Conservation (phyloP, 2,797 vertebrate genomes). For the Vireo griseus region DNA sequence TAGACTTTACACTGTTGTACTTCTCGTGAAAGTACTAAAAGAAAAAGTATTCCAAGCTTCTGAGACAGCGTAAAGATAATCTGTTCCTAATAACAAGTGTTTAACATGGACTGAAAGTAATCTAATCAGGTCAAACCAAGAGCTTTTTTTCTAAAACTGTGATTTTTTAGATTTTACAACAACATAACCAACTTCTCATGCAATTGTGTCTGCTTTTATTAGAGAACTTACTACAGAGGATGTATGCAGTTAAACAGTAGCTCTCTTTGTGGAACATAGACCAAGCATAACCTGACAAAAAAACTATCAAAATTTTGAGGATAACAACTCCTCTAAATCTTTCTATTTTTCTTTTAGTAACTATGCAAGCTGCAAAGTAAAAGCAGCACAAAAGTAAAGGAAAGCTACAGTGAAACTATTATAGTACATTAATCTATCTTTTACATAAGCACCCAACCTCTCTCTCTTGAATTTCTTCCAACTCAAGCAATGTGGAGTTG, state of each 20-base stretch:
- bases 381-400: not conserved
- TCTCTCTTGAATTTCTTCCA: not conserved
- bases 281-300: not conserved
- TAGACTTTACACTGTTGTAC: not conserved
- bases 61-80: not conserved
- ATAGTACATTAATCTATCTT: not conserved
- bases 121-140: not conserved
- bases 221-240: not conserved
- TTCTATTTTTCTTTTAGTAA: not conserved
- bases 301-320: not conserved
- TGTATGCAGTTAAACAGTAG: not conserved
- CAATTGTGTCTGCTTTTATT: not conserved
- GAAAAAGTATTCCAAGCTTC: not conserved
- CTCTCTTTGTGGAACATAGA: not conserved
- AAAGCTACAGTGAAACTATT: not conserved
- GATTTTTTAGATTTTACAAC: not conserved
- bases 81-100: not conserved
- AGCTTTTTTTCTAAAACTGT: not conserved
- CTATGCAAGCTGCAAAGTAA: not conserved
- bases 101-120: not conserved
- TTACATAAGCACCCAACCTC: not conserved
- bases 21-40: not conserved
- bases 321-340: not conserved
- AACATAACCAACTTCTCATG: not conserved
- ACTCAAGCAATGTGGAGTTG: not conserved